These are phyloP conservation scores for Tangara arthus DNA, from an alignment of 2,797 vertebrate species.

Conservation along the genomic window DNA sequence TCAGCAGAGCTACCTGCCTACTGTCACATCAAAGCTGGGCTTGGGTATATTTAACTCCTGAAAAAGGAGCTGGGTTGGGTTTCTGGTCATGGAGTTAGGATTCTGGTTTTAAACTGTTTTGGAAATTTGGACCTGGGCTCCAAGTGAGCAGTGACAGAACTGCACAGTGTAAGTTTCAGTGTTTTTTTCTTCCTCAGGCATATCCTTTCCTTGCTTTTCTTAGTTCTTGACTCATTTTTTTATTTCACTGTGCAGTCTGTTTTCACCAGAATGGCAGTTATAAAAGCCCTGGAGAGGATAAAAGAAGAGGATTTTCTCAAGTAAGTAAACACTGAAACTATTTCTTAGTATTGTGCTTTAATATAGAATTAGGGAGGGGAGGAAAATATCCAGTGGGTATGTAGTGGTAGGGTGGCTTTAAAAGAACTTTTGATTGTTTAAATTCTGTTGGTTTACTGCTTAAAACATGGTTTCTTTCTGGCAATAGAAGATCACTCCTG, in stretches of 20 bases:
- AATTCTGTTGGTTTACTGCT: neutral
- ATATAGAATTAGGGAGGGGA: neutral
- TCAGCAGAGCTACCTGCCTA: neutral
- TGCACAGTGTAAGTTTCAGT: neutral
- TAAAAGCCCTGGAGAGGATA: slow-evolving; percentile 94
- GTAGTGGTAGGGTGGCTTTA: neutral
- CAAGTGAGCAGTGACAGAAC: neutral
- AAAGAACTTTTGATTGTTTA: neutral
- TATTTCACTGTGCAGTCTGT: slow-evolving; percentile 83
- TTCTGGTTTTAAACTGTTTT: neutral
- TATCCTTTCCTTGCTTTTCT: slow-evolving; percentile 37
- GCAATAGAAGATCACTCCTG: neutral
- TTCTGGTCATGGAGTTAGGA: neutral
- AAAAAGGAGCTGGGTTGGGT: neutral
- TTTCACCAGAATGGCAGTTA: slow-evolving; percentile 96
- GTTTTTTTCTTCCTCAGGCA: neutral
- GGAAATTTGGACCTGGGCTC: neutral
- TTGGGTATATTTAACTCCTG: neutral
- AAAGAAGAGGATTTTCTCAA: slow-evolving; percentile 84
- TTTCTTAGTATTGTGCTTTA: slow-evolving; percentile 26
- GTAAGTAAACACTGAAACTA: slow-evolving; percentile 73
- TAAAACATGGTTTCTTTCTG: neutral
- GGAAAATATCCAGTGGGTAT: neutral
- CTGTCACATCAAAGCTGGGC: neutral
- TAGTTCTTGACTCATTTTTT: slow-evolving; percentile 46